Conservation (phyloP, 2,888 invertebrate species). For the Parnassius glacialis region DNA sequence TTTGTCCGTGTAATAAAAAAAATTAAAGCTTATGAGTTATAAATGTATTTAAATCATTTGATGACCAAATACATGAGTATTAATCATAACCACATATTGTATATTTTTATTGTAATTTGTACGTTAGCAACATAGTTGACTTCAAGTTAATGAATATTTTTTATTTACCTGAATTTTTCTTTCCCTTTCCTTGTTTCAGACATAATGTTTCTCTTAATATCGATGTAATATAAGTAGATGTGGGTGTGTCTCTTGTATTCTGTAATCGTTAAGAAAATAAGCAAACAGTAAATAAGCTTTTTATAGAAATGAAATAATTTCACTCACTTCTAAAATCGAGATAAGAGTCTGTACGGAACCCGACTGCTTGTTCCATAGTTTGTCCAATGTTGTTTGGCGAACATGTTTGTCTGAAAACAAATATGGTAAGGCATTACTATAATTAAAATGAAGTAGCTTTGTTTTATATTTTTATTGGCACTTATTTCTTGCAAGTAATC, state of each 20-base stretch:
- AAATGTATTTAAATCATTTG: no score
- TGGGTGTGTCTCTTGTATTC: conserved; percentile 78
- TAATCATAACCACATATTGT: no score
- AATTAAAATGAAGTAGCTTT: neutral
- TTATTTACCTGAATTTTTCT: conserved; percentile 66
- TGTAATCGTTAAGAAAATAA: conserved; percentile 45
- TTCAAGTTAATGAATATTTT: neutral
- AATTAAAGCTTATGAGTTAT: no score
- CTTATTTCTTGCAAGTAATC: neutral
- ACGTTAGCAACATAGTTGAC: no score
- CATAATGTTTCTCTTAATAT: conserved; percentile 82
- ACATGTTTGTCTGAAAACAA: conserved; percentile 77
- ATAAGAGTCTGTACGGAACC: conserved; percentile 79
- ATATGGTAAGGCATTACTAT: neutral
- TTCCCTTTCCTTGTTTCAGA: conserved; percentile 78
- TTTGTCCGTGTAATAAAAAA: conserved; percentile 2
- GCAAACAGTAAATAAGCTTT: neutral
- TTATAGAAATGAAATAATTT: neutral
- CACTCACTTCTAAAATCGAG: conserved; percentile 77
- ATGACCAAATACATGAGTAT: no score
- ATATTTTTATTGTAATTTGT: no score
- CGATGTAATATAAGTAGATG: conserved; percentile 77
- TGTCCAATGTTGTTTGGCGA: conserved; percentile 80
- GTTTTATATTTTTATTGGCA: neutral
- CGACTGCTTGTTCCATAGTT: conserved; percentile 80